These are phyloP conservation scores for Colostygia pectinataria DNA, from an alignment of 2,888 invertebrate genomes.

Conservation along the genomic window DNA sequence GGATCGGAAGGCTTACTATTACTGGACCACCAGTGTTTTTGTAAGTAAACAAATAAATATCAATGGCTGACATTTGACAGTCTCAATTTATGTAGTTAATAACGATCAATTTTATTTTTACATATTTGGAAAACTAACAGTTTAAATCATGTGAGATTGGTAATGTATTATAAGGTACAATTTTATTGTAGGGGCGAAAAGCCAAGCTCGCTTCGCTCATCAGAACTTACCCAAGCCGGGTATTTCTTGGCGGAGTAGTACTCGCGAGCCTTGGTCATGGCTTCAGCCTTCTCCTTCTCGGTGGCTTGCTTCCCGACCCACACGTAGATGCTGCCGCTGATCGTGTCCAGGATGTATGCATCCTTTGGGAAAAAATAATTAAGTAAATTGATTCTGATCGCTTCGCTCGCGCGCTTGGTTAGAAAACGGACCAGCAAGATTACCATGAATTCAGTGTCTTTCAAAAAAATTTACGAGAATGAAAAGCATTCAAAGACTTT, in stretches of 20 bases:
- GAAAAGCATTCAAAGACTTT: too few relatives aligned
- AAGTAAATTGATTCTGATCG: too few relatives aligned
- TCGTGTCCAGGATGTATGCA: slow-evolving; percentile 91
- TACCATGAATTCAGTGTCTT: too few relatives aligned
- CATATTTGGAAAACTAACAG: too few relatives aligned
- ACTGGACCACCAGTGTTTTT: too few relatives aligned
- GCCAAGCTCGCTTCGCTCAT: background rate
- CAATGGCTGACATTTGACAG: background rate
- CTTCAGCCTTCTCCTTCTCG: slow-evolving; percentile 86
- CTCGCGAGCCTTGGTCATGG: slow-evolving; percentile 88
- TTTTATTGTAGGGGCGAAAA: background rate
- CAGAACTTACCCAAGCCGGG: slow-evolving; percentile 86
- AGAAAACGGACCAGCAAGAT: background rate
- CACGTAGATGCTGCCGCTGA: slow-evolving; percentile 89
- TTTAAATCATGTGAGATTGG: too few relatives aligned
- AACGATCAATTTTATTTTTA: too few relatives aligned
- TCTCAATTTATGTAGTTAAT: too few relatives aligned
- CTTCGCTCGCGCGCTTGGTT: too few relatives aligned
- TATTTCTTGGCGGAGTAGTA: slow-evolving; percentile 86
- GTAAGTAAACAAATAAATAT: background rate
- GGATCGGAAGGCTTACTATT: too few relatives aligned
- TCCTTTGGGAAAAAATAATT: slow-evolving; percentile 83
- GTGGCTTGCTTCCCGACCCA: slow-evolving; percentile 92
- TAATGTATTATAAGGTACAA: too few relatives aligned
- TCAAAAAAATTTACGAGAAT: too few relatives aligned